Base-by-base conservation (phyloP, 1,140 invertebrate species). In the Globodera rostochiensis region DNA sequence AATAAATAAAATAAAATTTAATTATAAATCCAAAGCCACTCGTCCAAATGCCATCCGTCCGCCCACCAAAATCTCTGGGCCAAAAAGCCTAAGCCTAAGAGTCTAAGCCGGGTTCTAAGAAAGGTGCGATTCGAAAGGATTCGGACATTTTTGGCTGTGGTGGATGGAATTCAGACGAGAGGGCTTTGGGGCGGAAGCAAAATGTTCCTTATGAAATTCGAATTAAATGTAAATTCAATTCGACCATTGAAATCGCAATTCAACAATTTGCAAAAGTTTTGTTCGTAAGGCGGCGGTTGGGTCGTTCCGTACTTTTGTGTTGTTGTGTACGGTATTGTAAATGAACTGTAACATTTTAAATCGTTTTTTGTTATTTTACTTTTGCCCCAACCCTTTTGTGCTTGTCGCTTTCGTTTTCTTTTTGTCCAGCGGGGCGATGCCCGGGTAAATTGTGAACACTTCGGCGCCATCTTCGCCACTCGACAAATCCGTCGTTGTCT, bases 171-270 rank as follows among this genome's bases (percentile, higher is more conserved):
- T 25, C 25, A 25, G 25, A 25, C 25, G 25, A 25, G 25, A 25
- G 25, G 25, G 25, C 25, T 25, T 25, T 25, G 25, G 25, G 36
- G 3, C 36, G 36, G 36, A 36, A 36, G 36, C 36, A 36, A 36
- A 36, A 36, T 36, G 36, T 36, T 36, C 3, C 36, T 36, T 36
- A 36, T 36, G 36, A 1, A 36, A 36, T 36, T 36, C 36, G 2
- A 36, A 3, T 36, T 3, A 36, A 36, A 3, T 36, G 36, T 1
- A 36, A 53, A 53, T 53, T 53, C 53, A 53, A 53, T 64, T 64
- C 73, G 47, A 87, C 86, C 86, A 73, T 88, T 90, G 71, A 88
- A 88, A 60, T 87, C 84, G 71, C 87, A 88, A 78, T 88, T 88
- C 8, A 88, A 73, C 45, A 90, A 49, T 74, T 87, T 82, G 74